Base-by-base conservation (phyloP, 2,888 invertebrate species). In the Tachina lurida region DNA sequence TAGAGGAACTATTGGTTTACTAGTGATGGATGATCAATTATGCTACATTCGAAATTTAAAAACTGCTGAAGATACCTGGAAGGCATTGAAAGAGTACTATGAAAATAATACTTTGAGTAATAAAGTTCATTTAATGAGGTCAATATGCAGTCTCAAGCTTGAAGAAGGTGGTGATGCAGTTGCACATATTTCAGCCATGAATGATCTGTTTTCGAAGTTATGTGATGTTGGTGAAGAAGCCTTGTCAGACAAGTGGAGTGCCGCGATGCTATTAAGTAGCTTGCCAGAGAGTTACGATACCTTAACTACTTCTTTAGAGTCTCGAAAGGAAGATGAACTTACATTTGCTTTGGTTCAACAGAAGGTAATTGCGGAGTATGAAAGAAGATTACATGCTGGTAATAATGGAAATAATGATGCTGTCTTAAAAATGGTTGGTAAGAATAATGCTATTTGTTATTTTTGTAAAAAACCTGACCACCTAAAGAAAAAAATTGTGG, bases 321-420 rank as follows among this genome's bases (percentile, higher is more conserved):
- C 71, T 13, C 62, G 65, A 9, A 73, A 58, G 12, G 56, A 80
- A 58, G 73, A 78, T 22, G 60, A 78, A 43, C 10, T 78, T 12
- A 86, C 79, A 47, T 86, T 78, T 73, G 77, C 76, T n/a, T 82
- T 87, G 45, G 84, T 82, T 49, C 74, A 84, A 70, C 75, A 86
- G 45, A 79, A 58, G 49, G 43, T 86, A 4, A 83, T 85, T 15
- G 84, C 75, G 10, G 84, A 84, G 17, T 82, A 75, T 70, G 58
- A 78, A 67, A 22, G 76, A 47, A 60, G 71, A 45, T 58, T 79
- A 39, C 75, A 86, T 62, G 79, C 39, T 17, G 45, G 68, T 62
- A 43, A 52, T 65, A 15, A 43, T 54, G 62, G 13, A 22, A 58
- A 58, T 47, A 12, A 58, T 31, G 77, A 58, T 71, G 65, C 22